Conservation (phyloP, 2,113 vertebrate genomes). For the Cricetomys ansorgei region DNA sequence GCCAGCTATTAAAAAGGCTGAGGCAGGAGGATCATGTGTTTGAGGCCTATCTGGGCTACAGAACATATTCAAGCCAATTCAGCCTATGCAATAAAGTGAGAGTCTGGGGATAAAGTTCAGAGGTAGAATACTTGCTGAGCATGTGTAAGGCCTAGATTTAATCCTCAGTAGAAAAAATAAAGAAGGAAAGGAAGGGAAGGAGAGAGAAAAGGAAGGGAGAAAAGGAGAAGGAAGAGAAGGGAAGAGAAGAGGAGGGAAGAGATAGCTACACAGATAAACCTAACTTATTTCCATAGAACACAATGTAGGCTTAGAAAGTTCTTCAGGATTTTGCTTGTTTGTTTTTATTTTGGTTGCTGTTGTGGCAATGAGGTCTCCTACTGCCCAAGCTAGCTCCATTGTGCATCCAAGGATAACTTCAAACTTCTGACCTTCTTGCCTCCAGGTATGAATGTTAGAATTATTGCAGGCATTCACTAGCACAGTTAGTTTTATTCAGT, state of each 20-base stretch:
- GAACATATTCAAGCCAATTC: not conserved
- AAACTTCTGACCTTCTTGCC: not conserved
- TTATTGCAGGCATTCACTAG: not conserved
- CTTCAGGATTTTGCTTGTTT: not conserved
- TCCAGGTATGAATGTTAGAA: not conserved
- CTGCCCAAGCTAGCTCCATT: not conserved
- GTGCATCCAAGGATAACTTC: not conserved
- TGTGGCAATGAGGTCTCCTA: not conserved
- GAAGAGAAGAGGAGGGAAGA: not conserved
- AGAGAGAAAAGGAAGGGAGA: fast-evolving
- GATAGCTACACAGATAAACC: not conserved
- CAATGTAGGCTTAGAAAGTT: not conserved
- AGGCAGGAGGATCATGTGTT: not conserved
- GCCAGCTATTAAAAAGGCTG: not conserved
- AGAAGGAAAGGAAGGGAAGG: not conserved
- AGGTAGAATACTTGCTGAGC: not conserved
- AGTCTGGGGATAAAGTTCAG: not conserved
- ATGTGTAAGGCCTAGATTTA: not conserved
- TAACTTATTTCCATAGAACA: not conserved
- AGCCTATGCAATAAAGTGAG: not conserved
- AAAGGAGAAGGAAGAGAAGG: no score
- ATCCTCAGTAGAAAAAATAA: not conserved
- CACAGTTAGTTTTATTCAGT: not conserved
- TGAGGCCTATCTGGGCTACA: not conserved
- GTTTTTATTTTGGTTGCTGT: not conserved